Conservation (phyloP, 2,113 vertebrate species). For the Ochotona curzoniae region DNA sequence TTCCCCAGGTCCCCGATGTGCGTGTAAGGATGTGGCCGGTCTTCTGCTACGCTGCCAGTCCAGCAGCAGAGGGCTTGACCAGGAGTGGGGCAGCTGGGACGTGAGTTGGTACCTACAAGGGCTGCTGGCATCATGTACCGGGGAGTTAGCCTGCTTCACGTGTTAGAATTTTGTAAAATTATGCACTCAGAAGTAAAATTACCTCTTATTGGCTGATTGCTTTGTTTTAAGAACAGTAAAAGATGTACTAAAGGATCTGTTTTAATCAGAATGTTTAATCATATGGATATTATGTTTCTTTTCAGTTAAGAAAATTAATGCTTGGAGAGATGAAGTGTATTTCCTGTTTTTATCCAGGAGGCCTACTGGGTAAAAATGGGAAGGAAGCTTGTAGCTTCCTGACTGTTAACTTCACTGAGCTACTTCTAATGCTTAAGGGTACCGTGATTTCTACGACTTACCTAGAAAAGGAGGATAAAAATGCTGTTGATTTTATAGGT, state of each 20-base stretch:
- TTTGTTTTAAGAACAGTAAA: conserved; percentile 10
- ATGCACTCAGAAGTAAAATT: neutral
- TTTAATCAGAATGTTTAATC: conserved; percentile 29
- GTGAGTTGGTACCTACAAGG: too few species aligned
- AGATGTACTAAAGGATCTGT: neutral
- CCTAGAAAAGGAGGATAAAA: conserved; percentile 1
- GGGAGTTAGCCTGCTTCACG: neutral
- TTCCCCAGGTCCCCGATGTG: too few species aligned
- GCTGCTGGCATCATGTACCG: too few species aligned
- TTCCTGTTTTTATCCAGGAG: neutral
- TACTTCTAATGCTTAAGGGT: conserved; percentile 32
- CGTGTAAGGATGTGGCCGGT: too few species aligned
- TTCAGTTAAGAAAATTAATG: conserved; percentile 13
- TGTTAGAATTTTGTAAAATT: conserved; percentile 41
- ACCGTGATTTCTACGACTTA: neutral
- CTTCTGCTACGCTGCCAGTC: too few species aligned
- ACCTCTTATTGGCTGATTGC: conserved; percentile 7
- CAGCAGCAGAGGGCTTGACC: too few species aligned
- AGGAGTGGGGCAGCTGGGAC: too few species aligned
- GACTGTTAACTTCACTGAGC: conserved; percentile 2
- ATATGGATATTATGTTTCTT: conserved; percentile 37
- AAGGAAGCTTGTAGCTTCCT: conserved; percentile 18
- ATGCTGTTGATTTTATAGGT: neutral
- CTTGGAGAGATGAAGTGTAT: neutral
- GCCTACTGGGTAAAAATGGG: neutral